Evolutionary conservation across 2,797 vertebrate species (phyloP), one percentile per base, ranked within the genome.

Genomic region (Coregonus ussuriensis): DNA sequence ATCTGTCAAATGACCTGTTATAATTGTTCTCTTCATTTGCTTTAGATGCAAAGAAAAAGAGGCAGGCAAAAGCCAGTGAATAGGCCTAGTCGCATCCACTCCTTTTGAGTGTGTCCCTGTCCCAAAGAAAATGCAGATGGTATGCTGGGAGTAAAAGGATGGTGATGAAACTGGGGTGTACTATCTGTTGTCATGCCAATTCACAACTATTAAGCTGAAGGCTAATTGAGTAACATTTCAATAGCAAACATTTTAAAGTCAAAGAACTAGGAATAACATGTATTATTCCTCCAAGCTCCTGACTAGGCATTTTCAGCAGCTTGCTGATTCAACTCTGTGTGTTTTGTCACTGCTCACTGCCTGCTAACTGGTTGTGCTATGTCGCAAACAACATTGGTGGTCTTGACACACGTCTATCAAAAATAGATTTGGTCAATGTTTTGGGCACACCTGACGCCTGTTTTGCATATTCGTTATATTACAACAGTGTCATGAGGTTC

Each of bases 41-140:
- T 15, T 56, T 21, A 21, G 4, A n/a, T n/a, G 54, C 54, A 56
- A 6, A 59, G 18, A 69, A 68, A 80, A 31, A 71, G 41, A 75
- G 70, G 76, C 56, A 79, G 78, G 82, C 63, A 79, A 85, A 82
- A 56, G 71, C 15, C 75, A 63, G 53, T 67, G 71, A 73, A 86
- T 79, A 82, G 83, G 82, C 69, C 54, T 76, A 79, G 84, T 65
- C 72, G 74, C 71, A 21, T 78, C 79, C 67, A 15, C 72, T 77
- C 74, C 71, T 84, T 86, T 86, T 69, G 72, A 67, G 53, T 71
- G 2, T 11, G 77, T 51, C 21, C n/a, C 6, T 52, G 1, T 76
- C 83, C 80, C 82, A 86, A 82, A 82, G 74, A 62, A 82, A 79
- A 87, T 85, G 87, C 80, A 85, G 88, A 87, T 89, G 72, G 79